phyloP scores from a whole-genome alignment of 2,888 invertebrate species.

The Chirona hameri region DNA sequence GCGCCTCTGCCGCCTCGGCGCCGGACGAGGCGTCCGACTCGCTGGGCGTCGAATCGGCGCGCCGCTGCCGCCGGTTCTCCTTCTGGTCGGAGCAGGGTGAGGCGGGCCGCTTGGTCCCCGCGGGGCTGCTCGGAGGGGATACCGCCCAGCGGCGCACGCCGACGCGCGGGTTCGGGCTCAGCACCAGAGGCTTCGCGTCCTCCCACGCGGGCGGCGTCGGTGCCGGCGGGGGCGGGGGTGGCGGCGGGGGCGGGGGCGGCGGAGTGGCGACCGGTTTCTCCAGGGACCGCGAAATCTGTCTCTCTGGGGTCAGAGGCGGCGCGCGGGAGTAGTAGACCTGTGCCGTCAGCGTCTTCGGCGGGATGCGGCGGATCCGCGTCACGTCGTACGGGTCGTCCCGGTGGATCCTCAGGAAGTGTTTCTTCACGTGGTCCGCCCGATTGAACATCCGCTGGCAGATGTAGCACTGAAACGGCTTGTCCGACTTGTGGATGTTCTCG shows the following conservation, averaged over 20 bases:
- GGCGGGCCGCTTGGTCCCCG: constrained; percentile 13
- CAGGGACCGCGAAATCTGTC: constrained; percentile 36
- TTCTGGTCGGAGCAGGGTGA: constrained; percentile 36
- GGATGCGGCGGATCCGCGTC: constrained; percentile 41
- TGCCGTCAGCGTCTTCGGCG: constrained; percentile 29
- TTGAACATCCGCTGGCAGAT: constrained; percentile 90
- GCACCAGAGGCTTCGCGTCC: constrained; percentile 32
- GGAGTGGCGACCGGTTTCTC: constrained; percentile 47
- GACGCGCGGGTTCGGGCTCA: constrained; percentile 30
- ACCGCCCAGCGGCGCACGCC: constrained; percentile 32
- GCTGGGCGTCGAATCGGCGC: constrained; percentile 27
- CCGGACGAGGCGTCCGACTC: constrained; percentile 30
- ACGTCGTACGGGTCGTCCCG: constrained; percentile 79
- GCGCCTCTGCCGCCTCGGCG: constrained; percentile 40
- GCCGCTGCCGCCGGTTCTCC: constrained; percentile 41
- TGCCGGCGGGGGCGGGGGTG: constrained; percentile 42
- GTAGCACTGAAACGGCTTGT: constrained; percentile 91
- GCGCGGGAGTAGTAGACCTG: constrained; percentile 29
- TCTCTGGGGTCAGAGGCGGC: constrained; percentile 39
- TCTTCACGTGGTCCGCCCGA: constrained; percentile 89
- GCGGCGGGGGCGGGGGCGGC: constrained; percentile 43
- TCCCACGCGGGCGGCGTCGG: constrained; percentile 40
- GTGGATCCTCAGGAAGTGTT: constrained; percentile 88
- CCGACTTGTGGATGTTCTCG: constrained; percentile 88
- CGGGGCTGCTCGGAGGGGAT: constrained; percentile 32